Evolutionary conservation across 2,113 vertebrate species (phyloP), one percentile per base, ranked within the genome.

Genomic region (Brachypteracias leptosomus): DNA sequence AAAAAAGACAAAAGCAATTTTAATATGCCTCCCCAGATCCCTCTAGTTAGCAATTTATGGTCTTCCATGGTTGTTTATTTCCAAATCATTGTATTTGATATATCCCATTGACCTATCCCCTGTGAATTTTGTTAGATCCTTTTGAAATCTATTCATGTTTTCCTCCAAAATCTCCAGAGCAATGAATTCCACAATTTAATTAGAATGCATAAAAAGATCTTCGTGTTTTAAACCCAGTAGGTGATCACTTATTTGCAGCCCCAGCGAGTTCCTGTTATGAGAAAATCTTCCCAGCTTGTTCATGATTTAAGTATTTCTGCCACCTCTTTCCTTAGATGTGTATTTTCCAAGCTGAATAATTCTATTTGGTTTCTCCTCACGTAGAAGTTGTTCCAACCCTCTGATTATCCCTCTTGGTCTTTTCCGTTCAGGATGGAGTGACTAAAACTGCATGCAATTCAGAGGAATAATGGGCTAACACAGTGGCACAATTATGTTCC

Each of bases 331-430:
- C 85, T 91, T 66, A 90, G n/a, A 86, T 33, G 54, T 9, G 26
- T 67, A 20, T 91, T 94, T 89, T 93, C 71, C 58, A 90, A 85
- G 82, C 88, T 76, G 78, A 90, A 88, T 54, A 91, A 90, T 85
- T 85, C 57, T 44, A 46, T 95, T 82, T 93, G 49, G 21, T 94
- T 97, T 96, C 96, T 76, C 55, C 82, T 95, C 95, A 96, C 33
- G 42, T 25, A 88, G 72, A 88, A 94, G 91, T 79, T 94, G 72
- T 92, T 95, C 79, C 94, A 95, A 67, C 51, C 79, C 86, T 81
- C 61, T 89, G 94, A 95, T 95, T 95, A 93, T 95, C 72, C 86
- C 55, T 95, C 90, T 88, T 90, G 72, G 72, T 90, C 86, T 92
- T 67, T 95, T 93, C 85, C 92, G 76, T 92, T 90, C 88, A 92